These are phyloP conservation scores for Coelopa pilipes DNA, from an alignment of 2,888 invertebrate species.

Conservation along the genomic window DNA sequence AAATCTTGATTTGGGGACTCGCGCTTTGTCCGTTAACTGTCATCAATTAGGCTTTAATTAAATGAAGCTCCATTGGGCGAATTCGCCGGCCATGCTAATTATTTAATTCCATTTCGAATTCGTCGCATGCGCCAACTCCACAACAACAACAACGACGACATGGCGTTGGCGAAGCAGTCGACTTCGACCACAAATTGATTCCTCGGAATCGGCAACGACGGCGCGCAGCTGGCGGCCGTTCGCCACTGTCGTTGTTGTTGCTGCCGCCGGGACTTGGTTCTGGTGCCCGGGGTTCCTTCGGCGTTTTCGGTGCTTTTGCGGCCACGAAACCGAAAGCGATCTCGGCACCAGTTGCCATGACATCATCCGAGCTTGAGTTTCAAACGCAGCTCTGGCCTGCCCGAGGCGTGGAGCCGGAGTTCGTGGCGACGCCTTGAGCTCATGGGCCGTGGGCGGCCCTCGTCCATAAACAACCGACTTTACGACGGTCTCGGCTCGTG, in stretches of 20 bases:
- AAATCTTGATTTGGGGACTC: background rate
- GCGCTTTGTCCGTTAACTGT: conserved; percentile 22
- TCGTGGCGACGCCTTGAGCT: too few species aligned
- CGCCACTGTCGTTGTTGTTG: background rate
- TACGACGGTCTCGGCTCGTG: too few species aligned
- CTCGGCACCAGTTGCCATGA: background rate
- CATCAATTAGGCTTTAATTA: conserved; percentile 15
- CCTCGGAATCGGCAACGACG: conserved; percentile 4
- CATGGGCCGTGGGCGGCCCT: too few species aligned
- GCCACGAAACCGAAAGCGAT: conserved; percentile 7
- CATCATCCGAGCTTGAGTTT: too few species aligned
- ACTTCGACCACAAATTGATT: conserved; percentile 10
- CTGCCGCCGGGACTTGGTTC: background rate
- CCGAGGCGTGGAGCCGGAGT: too few species aligned
- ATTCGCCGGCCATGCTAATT: conserved; percentile 21
- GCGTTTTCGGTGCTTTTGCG: background rate
- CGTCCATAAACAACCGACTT: too few species aligned
- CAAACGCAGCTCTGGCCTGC: too few species aligned
- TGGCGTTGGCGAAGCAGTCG: too few species aligned
- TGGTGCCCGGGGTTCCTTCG: background rate
- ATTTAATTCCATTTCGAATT: conserved; percentile 30
- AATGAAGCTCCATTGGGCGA: conserved; percentile 5
- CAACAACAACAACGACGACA: too few species aligned
- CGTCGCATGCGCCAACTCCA: background rate
- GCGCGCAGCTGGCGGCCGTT: background rate